Conservation (phyloP, 2,113 vertebrate genomes). For the Chlamydotis undulata region DNA sequence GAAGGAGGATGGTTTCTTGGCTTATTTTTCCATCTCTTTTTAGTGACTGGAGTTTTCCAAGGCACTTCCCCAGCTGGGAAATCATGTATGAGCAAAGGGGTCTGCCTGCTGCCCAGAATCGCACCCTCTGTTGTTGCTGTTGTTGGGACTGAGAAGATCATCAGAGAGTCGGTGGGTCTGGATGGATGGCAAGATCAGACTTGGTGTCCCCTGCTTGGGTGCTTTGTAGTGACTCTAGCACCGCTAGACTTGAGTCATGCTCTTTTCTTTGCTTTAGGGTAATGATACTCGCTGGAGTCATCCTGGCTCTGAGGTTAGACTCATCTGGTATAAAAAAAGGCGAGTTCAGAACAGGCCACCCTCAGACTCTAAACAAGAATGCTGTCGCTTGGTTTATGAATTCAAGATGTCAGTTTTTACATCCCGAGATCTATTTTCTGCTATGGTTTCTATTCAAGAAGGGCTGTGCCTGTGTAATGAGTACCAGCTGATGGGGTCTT, state of each 20-base stretch:
- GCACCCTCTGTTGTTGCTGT: background rate
- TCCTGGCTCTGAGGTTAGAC: conserved; percentile 62
- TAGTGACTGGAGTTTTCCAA: background rate
- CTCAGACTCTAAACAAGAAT: conserved; percentile 65
- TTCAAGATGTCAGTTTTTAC: conserved; percentile 69
- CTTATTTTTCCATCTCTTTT: background rate
- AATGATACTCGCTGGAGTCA: conserved; percentile 51
- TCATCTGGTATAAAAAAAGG: conserved; percentile 45
- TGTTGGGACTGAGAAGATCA: background rate
- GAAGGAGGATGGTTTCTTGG: background rate
- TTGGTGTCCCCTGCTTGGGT: fast-evolving
- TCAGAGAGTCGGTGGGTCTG: background rate
- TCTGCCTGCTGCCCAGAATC: background rate
- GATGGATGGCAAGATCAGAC: background rate
- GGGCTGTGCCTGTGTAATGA: conserved; percentile 61
- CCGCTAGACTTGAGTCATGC: background rate
- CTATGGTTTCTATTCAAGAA: conserved; percentile 55
- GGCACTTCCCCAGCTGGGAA: background rate
- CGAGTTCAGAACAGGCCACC: conserved; percentile 64
- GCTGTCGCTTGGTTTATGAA: conserved; percentile 59
- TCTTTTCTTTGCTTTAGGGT: conserved; percentile 33
- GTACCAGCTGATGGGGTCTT: conserved; percentile 60
- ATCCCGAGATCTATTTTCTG: conserved; percentile 64
- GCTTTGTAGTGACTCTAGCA: background rate
- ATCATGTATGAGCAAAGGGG: background rate